Evolutionary conservation across 2,797 vertebrate species (phyloP), one percentile per base, ranked within the genome.

Genomic region (Sebastes minor): DNA sequence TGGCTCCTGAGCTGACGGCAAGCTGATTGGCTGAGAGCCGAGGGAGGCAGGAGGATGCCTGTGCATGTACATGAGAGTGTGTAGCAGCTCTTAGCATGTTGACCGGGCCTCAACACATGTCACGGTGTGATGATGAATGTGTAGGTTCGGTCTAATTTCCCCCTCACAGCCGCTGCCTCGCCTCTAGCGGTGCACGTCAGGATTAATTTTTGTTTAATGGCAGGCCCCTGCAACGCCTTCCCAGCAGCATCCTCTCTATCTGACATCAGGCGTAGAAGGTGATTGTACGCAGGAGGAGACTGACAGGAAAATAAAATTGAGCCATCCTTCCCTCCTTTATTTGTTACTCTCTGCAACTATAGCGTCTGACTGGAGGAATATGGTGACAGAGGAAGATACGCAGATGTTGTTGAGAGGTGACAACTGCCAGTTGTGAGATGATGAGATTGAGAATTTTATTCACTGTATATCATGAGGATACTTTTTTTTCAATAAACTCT

Each of bases 161-260:
- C 68, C 71, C 52, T 73, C 4, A 8, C 69, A 8, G 65, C 63
- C 9, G 27, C 79, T 53, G 72, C 82, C 64, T 82, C 23, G 72
- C 87, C 79, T 30, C 64, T 65, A 74, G 83, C 78, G 80, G 80
- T 38, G 75, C 74, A 76, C 38, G 81, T 94, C 90, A 91, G 83
- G 85, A 93, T 92, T 87, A 23, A 91, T 93, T 89, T 92, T 81
- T 83, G 86, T 89, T 88, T 89, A 90, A 89, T 81, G 77, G 65
- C 71, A 63, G 74, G 65, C 79, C 76, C 27, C 73, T 66, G 76
- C 78, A 69, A 76, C 11, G 62, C 63, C 52, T 86, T 84, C 86
- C 80, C 82, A 87, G 81, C 76, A 85, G 78, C 80, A 23, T 20
- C 53, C 52, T 76, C 86, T 76, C 79, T 71, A 81, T 87, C 84